Conservation (phyloP, 2,888 invertebrate genomes). For the Cerastis leucographa region DNA sequence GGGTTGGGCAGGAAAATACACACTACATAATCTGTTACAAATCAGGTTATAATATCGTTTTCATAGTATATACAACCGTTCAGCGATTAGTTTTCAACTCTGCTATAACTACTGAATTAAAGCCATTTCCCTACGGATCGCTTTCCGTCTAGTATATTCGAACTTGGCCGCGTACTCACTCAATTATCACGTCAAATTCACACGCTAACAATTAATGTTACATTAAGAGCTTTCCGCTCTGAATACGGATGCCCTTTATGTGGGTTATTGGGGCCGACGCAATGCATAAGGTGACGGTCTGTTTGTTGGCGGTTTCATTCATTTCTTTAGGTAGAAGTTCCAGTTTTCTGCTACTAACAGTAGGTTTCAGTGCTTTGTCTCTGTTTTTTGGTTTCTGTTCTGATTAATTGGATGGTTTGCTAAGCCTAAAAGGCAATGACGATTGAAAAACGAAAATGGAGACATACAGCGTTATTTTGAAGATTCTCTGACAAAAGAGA, state of each 20-base stretch:
- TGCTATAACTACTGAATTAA: not conserved
- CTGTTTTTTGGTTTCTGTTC: not conserved
- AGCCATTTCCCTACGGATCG: constrained; percentile 35
- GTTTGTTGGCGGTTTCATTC: constrained; percentile 61
- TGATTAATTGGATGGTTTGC: not conserved
- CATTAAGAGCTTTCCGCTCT: constrained; percentile 85
- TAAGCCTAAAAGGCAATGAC: not conserved
- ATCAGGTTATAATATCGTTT: not conserved
- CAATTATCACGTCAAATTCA: constrained; percentile 67
- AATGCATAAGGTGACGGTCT: constrained; percentile 66
- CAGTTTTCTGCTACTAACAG: not conserved
- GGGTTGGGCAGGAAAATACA: not conserved
- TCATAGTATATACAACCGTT: not conserved
- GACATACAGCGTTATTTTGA: not conserved
- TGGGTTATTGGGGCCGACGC: constrained; percentile 79
- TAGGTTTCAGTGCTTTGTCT: not conserved
- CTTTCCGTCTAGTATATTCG: constrained; percentile 12
- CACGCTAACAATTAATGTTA: constrained; percentile 81
- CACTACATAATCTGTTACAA: not conserved
- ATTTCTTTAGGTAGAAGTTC: constrained; percentile 4
- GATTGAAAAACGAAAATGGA: too few species aligned
- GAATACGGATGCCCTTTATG: constrained; percentile 80
- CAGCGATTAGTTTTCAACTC: not conserved
- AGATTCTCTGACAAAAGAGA: not conserved
- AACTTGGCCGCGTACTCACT: constrained; percentile 36